Conservation (phyloP, 2,113 vertebrate genomes). For the Dolichallabes microphthalmus region DNA sequence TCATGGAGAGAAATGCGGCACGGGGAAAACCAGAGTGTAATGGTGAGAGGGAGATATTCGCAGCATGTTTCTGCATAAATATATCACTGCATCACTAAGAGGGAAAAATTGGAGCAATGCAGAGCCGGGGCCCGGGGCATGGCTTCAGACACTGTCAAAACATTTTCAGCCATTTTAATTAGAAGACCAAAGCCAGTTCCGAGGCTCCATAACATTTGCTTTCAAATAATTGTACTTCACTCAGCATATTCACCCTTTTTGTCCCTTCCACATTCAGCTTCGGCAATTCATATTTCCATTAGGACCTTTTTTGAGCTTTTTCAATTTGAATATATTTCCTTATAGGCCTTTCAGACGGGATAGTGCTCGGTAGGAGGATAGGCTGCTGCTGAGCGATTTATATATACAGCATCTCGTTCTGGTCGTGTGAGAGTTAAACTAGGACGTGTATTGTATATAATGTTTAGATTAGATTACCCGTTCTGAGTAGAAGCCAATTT, state of each 20-base stretch:
- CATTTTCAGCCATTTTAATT: slow-evolving; percentile 63
- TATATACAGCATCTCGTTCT: background rate
- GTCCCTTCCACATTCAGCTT: slow-evolving; percentile 52
- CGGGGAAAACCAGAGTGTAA: slow-evolving; percentile 16
- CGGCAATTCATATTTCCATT: slow-evolving; percentile 59
- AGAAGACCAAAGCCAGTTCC: slow-evolving; percentile 54
- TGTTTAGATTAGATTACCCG: background rate
- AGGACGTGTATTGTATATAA: background rate
- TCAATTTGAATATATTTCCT: slow-evolving; percentile 58
- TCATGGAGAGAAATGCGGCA: slow-evolving; percentile 27
- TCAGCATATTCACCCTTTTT: slow-evolving; percentile 54
- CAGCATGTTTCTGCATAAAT: slow-evolving; percentile 54
- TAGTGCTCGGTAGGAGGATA: slow-evolving; percentile 16
- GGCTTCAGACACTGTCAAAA: slow-evolving; percentile 60
- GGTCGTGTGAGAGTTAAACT: background rate
- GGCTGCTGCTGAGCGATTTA: slow-evolving; percentile 13
- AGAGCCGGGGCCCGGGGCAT: slow-evolving; percentile 46
- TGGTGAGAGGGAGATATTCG: slow-evolving; percentile 49
- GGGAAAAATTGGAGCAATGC: slow-evolving; percentile 48
- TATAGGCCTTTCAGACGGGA: slow-evolving; percentile 46
- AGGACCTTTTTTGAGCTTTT: slow-evolving; percentile 55
- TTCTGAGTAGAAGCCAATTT: slow-evolving; percentile 24
- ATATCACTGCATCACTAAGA: slow-evolving; percentile 54
- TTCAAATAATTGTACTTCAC: slow-evolving; percentile 58
- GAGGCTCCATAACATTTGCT: slow-evolving; percentile 56